These are phyloP conservation scores for Pitangus sulphuratus DNA, from an alignment of 2,797 vertebrate genomes.

Conservation along the genomic window DNA sequence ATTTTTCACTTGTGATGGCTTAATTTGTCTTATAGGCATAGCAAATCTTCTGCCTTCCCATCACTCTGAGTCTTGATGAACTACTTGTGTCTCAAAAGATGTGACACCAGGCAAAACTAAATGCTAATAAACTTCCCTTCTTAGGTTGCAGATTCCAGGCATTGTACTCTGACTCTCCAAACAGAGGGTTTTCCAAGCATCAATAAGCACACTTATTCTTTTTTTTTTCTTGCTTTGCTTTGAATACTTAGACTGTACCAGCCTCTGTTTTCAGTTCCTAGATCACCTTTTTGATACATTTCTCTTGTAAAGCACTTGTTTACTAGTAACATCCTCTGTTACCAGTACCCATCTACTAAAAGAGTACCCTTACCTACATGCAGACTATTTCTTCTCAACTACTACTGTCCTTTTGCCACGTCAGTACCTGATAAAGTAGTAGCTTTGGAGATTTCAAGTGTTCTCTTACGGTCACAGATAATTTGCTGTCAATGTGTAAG, in stretches of 20 bases:
- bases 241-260: neutral
- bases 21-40: neutral
- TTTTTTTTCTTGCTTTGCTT: neutral
- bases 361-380: neutral
- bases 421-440: neutral
- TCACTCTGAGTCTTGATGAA: neutral
- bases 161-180: neutral
- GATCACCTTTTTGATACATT: neutral
- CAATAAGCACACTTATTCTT: neutral
- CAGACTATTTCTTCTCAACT: neutral
- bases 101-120: neutral
- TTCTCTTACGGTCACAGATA: neutral
- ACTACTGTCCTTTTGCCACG: neutral
- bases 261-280: neutral
- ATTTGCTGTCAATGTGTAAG: neutral
- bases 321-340: neutral
- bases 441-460: neutral
- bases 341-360: neutral
- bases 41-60: neutral
- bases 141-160: rapidly evolving
- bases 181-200: neutral
- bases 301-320: neutral
- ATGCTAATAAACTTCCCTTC: neutral
- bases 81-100: neutral
- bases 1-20: neutral